Evolutionary conservation across 1,140 invertebrate species (phyloP), one percentile per base, ranked within the genome.

Genomic region (Antheraea pernyi): DNA sequence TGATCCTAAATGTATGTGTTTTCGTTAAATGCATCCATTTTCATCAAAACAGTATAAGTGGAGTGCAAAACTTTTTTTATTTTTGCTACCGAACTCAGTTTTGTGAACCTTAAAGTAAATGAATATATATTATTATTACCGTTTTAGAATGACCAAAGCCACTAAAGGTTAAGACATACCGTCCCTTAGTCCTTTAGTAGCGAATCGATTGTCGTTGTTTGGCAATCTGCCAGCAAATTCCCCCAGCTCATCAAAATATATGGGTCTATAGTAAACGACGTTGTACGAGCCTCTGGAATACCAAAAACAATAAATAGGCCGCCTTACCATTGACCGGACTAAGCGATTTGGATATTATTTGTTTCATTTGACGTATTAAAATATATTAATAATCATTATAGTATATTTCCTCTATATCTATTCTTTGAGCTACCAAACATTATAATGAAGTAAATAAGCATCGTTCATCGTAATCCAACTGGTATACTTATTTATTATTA

Each of bases 131-230:
- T 53, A 53, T 53, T 53, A 6, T 53, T 53, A 53, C 46, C 16
- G 1, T 53, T 16, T 53, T n/a, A 53, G 4, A n/a, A 53, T 13
- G 46, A 13, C 46, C 46, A 16, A 53, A 59, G 37, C 65, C 65
- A 11, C 67, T 19, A 30, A 42, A 68, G 19, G 36, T 68, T 68
- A 68, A 62, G 59, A 46, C 37, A 18, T 18, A 19, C 8, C 65
- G 61, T 61, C 16, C 59, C 67, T 61, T 42, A 60, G 62, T 42
- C 13, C 59, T 58, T 66, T 68, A 19, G 67, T 59, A 39, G 70
- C 61, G 69, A 74, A 82, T 82, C 78, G 80, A 82, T 82, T 77
- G 71, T 70, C 64, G 36, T 48, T 73, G 13, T 11, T 69, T 80
- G 80, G 76, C 36, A 22, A 39, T 39, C 37, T 48, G 19, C 65